phyloP scores from a whole-genome alignment of 2,797 vertebrate genomes.

The Acanthornis magna region DNA sequence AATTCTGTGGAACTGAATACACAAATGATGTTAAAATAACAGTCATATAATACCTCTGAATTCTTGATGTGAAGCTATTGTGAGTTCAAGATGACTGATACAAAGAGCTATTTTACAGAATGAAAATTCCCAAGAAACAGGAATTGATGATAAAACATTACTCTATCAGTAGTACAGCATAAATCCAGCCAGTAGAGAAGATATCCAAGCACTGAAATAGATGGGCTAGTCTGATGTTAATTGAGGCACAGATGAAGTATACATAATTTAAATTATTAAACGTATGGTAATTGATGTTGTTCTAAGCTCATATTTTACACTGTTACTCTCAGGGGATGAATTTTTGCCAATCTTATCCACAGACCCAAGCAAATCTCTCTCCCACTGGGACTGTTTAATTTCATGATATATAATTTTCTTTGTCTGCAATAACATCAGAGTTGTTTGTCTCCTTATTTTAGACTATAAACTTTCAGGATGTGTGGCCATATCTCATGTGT shows the following conservation, averaged over 20 bases:
- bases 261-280: neutral
- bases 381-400: neutral
- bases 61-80: neutral
- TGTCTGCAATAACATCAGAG: neutral
- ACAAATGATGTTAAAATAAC: slow-evolving; percentile 33
- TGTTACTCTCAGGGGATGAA: neutral
- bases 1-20: slow-evolving; percentile 23
- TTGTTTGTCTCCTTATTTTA: slow-evolving; percentile 12
- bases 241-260: neutral
- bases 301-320: neutral
- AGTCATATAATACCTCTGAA: slow-evolving; percentile 18
- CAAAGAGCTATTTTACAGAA: neutral
- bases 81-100: neutral
- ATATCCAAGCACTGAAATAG: neutral
- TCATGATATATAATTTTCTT: neutral
- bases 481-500: neutral
- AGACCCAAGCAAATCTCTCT: neutral
- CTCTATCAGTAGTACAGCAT: neutral
- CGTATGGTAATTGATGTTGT: neutral
- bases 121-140: neutral
- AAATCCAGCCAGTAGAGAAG: neutral
- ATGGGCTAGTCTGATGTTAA: neutral
- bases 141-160: neutral
- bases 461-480: neutral
- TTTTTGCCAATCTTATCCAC: slow-evolving; percentile 8